These are phyloP conservation scores for Fragum whitleyi DNA, from an alignment of 2,888 invertebrate genomes.

Conservation along the genomic window DNA sequence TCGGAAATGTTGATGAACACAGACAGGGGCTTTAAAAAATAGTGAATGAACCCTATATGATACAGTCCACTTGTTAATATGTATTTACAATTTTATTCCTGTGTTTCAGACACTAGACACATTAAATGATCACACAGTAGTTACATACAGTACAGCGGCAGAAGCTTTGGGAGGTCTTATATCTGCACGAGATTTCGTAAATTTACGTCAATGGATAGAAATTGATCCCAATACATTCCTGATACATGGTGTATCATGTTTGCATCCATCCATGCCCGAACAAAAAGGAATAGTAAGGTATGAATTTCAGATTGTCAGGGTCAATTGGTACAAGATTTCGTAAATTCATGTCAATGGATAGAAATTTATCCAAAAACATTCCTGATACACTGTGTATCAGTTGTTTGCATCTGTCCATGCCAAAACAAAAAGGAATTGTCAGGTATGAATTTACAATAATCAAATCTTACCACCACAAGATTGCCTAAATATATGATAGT, in stretches of 20 bases:
- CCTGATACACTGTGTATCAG: constrained; percentile 89
- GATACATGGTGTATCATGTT: constrained; percentile 89
- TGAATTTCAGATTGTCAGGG: background rate
- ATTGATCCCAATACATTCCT: constrained; percentile 87
- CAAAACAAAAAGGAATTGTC: constrained; percentile 89
- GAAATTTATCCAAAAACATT: constrained; percentile 86
- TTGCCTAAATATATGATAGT: too few species aligned
- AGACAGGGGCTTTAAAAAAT: too few species aligned
- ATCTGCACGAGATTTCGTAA: constrained; percentile 94
- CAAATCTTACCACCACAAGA: too few species aligned
- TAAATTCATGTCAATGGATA: constrained; percentile 90
- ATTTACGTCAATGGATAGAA: constrained; percentile 89
- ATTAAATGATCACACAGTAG: constrained; percentile 91
- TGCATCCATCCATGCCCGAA: constrained; percentile 90
- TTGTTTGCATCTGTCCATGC: constrained; percentile 89
- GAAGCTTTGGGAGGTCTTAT: constrained; percentile 84
- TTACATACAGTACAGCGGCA: constrained; percentile 89
- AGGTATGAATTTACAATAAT: too few species aligned
- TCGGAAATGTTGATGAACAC: too few species aligned
- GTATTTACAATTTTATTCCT: background rate
- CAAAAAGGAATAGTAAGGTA: constrained; percentile 91
- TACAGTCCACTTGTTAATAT: too few species aligned
- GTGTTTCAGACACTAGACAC: constrained; percentile 86
- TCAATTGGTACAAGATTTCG: constrained; percentile 92
- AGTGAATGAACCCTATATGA: too few species aligned